phyloP scores from a whole-genome alignment of 2,888 invertebrate species.

The Hirtodrosophila histrioides region DNA sequence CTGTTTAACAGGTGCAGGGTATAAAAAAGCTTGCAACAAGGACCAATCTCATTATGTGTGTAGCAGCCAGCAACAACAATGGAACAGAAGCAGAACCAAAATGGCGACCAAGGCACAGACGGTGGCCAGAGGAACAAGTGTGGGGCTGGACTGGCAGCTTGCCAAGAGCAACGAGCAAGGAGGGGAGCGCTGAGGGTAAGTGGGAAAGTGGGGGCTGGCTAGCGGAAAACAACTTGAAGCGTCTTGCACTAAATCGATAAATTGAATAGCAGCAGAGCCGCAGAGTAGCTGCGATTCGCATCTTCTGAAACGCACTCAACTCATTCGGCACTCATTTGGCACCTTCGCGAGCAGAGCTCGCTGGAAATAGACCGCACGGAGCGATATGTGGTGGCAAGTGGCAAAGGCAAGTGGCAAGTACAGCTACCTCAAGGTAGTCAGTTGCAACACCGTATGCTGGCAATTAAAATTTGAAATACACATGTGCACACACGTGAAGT shows the following conservation, averaged over 20 bases:
- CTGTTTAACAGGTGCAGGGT: too few species aligned
- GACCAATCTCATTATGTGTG: slow-evolving; percentile 25
- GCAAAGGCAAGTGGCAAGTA: slow-evolving; percentile 4
- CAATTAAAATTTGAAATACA: slow-evolving; percentile 33
- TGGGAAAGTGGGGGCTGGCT: not conserved
- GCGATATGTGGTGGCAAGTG: slow-evolving; percentile 2
- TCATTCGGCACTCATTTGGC: slow-evolving; percentile 52
- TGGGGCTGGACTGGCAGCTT: slow-evolving; percentile 40
- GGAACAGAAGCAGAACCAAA: slow-evolving; percentile 27
- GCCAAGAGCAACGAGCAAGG: slow-evolving; percentile 41
- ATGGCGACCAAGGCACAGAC: slow-evolving; percentile 45
- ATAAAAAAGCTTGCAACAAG: slow-evolving; percentile 40
- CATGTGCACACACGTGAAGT: slow-evolving; percentile 46
- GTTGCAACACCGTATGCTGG: slow-evolving; percentile 31
- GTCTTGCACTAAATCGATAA: slow-evolving; percentile 54
- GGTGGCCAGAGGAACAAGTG: slow-evolving; percentile 11
- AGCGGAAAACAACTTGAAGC: slow-evolving; percentile 38
- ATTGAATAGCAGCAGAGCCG: slow-evolving; percentile 21
- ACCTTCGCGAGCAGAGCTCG: slow-evolving; percentile 34
- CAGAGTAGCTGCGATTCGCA: not conserved
- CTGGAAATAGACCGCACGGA: slow-evolving; percentile 42
- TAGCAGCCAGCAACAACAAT: slow-evolving; percentile 15
- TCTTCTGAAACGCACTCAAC: slow-evolving; percentile 33
- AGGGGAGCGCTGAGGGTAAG: not conserved
- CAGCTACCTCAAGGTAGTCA: slow-evolving; percentile 18